Evolutionary conservation across 2,113 vertebrate species (phyloP).

Genomic region (Chamaetylas fuelleborni): DNA sequence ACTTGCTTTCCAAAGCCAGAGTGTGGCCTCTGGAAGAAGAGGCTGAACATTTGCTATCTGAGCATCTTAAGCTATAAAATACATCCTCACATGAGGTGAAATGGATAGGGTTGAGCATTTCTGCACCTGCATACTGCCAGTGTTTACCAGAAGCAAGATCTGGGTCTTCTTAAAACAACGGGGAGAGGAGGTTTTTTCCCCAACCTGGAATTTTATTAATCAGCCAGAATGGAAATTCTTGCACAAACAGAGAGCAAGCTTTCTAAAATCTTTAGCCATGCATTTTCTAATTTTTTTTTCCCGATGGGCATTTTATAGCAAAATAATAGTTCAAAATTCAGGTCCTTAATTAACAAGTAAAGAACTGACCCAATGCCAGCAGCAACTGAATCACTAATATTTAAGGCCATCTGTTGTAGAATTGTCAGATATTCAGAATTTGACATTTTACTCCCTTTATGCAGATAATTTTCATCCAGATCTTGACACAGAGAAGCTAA

Average conservation of each 20-base stretch:
- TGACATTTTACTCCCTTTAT: constrained; percentile 32
- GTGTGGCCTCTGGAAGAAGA: neutral
- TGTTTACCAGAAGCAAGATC: neutral
- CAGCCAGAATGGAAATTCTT: neutral
- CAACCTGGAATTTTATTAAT: neutral
- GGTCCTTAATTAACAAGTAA: constrained; percentile 36
- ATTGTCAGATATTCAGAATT: constrained; percentile 29
- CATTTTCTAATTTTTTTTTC: neutral
- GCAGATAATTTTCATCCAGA: neutral
- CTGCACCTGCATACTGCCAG: neutral
- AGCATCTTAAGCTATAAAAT: neutral
- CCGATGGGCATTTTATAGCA: neutral
- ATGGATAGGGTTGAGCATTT: neutral
- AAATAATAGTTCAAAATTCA: constrained; percentile 49
- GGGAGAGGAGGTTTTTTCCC: neutral
- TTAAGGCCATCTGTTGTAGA: constrained; percentile 51
- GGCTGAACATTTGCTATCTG: neutral
- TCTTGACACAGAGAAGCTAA: neutral
- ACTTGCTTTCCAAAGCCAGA: neutral
- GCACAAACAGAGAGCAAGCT: neutral
- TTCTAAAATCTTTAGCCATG: neutral
- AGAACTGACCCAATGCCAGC: constrained; percentile 49
- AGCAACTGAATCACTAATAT: constrained; percentile 43
- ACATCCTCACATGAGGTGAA: neutral
- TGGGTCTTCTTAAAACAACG: neutral